Conservation (phyloP, 2,888 invertebrate genomes). For the Cremastinae sp. region DNA sequence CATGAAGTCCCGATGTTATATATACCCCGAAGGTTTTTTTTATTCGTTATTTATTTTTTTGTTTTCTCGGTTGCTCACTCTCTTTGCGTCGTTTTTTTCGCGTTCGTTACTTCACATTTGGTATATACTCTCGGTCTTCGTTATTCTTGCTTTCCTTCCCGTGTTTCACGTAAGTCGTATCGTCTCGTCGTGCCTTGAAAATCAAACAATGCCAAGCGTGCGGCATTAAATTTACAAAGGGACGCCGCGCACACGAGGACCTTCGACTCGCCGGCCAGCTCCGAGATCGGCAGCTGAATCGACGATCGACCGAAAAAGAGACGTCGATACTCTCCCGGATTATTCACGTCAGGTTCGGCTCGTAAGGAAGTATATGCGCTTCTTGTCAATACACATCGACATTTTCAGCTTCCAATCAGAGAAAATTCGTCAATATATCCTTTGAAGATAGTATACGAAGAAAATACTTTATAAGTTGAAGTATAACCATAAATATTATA, state of each 20-base stretch:
- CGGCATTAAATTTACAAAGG: slow-evolving; percentile 53
- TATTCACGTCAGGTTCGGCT: slow-evolving; percentile 37
- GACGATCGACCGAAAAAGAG: slow-evolving; percentile 45
- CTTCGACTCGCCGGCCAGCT: slow-evolving; percentile 17
- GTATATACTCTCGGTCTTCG: neutral
- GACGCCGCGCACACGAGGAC: slow-evolving; percentile 25
- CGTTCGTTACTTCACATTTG: too few species aligned
- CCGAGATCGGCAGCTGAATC: slow-evolving; percentile 36
- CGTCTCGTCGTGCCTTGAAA: slow-evolving; percentile 46
- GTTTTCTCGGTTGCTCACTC: too few species aligned
- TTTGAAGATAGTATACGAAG: neutral
- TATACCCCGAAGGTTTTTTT: slow-evolving; percentile 14
- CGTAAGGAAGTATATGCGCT: slow-evolving; percentile 29
- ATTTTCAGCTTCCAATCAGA: slow-evolving; percentile 22
- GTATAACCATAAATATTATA: too few species aligned
- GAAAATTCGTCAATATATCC: slow-evolving; percentile 17
- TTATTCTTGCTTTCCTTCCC: neutral
- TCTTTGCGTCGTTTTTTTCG: neutral
- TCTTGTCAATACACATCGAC: slow-evolving; percentile 22
- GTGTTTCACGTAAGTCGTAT: slow-evolving; percentile 18
- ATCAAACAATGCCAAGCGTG: slow-evolving; percentile 46
- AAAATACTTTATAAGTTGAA: neutral
- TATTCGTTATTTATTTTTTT: slow-evolving; percentile 4
- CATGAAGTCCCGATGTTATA: slow-evolving; percentile 32
- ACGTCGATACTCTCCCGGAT: slow-evolving; percentile 37